Conservation (phyloP, 2,797 vertebrate species). For the Lagocephalus sceleratus region DNA sequence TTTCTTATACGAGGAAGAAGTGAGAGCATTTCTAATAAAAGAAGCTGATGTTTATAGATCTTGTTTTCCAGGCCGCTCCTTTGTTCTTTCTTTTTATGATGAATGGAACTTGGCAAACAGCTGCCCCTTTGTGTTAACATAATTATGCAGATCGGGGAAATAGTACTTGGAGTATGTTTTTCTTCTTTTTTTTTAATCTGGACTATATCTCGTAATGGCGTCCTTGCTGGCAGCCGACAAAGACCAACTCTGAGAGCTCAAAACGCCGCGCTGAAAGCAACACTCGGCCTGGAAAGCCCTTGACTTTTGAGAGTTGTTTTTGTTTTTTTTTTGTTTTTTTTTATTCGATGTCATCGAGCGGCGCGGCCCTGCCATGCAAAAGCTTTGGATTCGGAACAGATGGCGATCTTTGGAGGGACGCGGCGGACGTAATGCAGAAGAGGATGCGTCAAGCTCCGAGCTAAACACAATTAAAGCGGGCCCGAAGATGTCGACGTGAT, state of each 20-base stretch:
- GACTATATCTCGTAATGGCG: constrained; percentile 22
- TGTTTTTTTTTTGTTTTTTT: no score
- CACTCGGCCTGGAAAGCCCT: constrained; percentile 6
- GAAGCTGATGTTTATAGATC: background rate
- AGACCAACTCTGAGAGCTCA: constrained; percentile 21
- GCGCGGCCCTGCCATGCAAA: constrained; percentile 12
- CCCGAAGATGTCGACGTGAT: constrained; percentile 43
- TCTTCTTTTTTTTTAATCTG: constrained; percentile 19
- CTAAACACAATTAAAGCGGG: background rate
- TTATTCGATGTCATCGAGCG: constrained; percentile 12
- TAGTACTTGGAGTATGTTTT: constrained; percentile 4
- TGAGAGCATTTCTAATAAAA: no score
- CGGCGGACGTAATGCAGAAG: constrained; percentile 16
- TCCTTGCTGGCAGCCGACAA: constrained; percentile 1
- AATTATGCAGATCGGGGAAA: constrained; percentile 4
- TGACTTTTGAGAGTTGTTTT: background rate
- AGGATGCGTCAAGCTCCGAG: constrained; percentile 23
- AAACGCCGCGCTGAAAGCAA: constrained; percentile 7
- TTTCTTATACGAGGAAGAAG: background rate
- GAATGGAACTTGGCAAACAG: constrained; percentile 6
- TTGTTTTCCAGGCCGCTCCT: constrained; percentile 19
- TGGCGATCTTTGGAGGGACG: constrained; percentile 3
- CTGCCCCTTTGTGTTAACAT: background rate
- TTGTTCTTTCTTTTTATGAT: constrained; percentile 14
- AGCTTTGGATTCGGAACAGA: constrained; percentile 10